Conservation (phyloP, 1,140 invertebrate species). For the Drosophila trapezifrons region DNA sequence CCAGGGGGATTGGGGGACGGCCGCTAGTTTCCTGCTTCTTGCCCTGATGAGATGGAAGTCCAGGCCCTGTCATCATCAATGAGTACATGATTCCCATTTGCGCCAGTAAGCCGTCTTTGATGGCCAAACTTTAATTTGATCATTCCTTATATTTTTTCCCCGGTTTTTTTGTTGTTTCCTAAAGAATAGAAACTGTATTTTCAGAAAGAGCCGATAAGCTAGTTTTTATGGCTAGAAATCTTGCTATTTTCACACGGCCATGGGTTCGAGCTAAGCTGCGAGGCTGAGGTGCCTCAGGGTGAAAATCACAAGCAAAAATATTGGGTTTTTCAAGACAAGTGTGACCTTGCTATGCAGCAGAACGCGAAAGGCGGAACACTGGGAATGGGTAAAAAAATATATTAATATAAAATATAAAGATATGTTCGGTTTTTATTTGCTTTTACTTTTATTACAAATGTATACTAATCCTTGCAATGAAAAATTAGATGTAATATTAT, state of each 20-base stretch:
- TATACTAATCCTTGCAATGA: too few species aligned
- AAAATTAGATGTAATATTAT: too few species aligned
- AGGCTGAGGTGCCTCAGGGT: not conserved
- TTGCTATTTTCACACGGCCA: constrained; percentile 1
- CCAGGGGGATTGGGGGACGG: not conserved
- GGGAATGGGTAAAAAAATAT: too few species aligned
- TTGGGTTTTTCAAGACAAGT: not conserved
- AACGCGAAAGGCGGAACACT: not conserved
- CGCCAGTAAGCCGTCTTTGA: constrained; percentile 57
- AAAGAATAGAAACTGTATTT: too few species aligned
- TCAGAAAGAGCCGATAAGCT: constrained; percentile 40
- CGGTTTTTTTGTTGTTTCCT: not conserved
- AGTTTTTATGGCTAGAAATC: constrained; percentile 40
- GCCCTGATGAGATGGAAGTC: constrained; percentile 6
- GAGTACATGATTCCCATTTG: constrained; percentile 15
- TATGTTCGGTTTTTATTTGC: too few species aligned
- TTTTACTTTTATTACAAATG: too few species aligned
- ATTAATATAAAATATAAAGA: not conserved
- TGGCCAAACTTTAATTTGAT: constrained; percentile 78
- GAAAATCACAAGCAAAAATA: not conserved
- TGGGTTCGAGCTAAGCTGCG: constrained; percentile 13
- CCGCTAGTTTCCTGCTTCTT: constrained; percentile 10
- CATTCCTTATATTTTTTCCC: constrained; percentile 5
- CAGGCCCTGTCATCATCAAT: constrained; percentile 12
- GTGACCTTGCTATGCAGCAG: not conserved